A percentile compares a stretch with the other conserved stretches of the same genome.
These are phyloP conservation scores for Manacus vitellinus DNA, from an alignment of 2,113 vertebrate genomes.

Conservation along the genomic window DNA sequence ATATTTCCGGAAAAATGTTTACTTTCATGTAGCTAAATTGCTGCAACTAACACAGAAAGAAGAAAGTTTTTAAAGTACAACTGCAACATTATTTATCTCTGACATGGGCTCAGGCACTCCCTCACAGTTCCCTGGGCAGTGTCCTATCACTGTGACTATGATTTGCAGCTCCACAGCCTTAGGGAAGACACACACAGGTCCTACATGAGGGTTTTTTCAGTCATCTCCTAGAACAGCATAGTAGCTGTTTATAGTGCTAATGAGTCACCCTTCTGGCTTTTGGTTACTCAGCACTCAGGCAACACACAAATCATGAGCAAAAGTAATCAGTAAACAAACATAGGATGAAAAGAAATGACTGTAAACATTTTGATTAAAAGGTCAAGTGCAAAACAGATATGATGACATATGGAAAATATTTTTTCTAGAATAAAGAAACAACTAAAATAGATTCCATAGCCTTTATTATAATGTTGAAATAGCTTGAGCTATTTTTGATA, in stretches of 20 bases:
- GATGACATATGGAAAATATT: conserved; percentile 40
- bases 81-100: background rate
- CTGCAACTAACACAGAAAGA: background rate
- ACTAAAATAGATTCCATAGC: background rate
- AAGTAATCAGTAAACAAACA: background rate
- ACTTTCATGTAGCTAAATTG: background rate
- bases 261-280: background rate
- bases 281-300: background rate
- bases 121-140: background rate
- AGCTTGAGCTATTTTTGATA: conserved; percentile 43
- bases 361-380: conserved; percentile 10
- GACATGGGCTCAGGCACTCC: background rate
- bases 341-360: background rate
- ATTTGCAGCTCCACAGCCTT: background rate
- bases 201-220: background rate
- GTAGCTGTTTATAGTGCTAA: background rate
- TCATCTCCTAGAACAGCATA: background rate
- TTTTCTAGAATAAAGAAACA: conserved; percentile 37
- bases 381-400: conserved; percentile 40
- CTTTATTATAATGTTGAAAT: conserved; percentile 22
- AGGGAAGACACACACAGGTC: background rate
- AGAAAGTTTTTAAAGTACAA: background rate
- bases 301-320: background rate
- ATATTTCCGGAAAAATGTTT: background rate
- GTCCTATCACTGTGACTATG: background rate